A percentile compares a stretch with the other conserved stretches of the same genome.
These are phyloP conservation scores for Agriopis marginaria DNA, from an alignment of 2,888 invertebrate species.

Conservation along the genomic window DNA sequence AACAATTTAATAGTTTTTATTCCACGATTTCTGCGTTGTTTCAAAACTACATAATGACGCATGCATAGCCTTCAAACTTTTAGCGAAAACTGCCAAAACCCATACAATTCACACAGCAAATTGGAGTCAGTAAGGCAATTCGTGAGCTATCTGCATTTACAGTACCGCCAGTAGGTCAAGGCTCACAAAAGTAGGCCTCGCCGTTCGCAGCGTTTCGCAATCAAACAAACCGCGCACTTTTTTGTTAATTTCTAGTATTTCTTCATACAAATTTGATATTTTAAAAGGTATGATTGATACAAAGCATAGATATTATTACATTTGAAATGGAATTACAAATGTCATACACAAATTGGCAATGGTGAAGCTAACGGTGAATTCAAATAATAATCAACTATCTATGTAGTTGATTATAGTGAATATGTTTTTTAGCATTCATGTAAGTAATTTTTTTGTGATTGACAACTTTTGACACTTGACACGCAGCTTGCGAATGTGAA, in stretches of 20 bases:
- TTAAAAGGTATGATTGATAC: background rate
- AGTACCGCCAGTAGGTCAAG: slow-evolving; percentile 46
- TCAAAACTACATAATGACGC: too few species aligned
- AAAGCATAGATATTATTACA: background rate
- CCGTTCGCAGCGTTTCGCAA: slow-evolving; percentile 45
- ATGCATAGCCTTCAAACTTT: background rate
- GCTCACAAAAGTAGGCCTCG: slow-evolving; percentile 44
- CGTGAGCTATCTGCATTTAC: slow-evolving; percentile 28
- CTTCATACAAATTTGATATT: slow-evolving; percentile 36
- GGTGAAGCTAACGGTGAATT: slow-evolving; percentile 3
- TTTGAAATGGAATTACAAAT: slow-evolving; percentile 15
- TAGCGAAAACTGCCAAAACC: background rate
- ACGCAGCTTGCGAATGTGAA: slow-evolving; percentile 1
- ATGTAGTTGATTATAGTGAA: slow-evolving; percentile 3
- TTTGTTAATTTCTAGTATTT: slow-evolving; percentile 44
- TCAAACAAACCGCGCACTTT: slow-evolving; percentile 38
- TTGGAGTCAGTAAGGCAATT: slow-evolving; percentile 18
- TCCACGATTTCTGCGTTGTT: too few species aligned
- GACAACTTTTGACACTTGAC: slow-evolving; percentile 8
- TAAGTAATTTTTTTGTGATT: slow-evolving; percentile 9
- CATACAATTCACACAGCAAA: slow-evolving; percentile 15
- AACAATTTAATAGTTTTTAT: too few species aligned
- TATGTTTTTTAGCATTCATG: too few species aligned
- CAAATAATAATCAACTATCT: background rate
- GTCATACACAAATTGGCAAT: background rate